Percentiles rank a stretch among this genome's conserved stretches.
phyloP scores from a whole-genome alignment of 1,140 invertebrate species.

The Heterodera carotae region DNA sequence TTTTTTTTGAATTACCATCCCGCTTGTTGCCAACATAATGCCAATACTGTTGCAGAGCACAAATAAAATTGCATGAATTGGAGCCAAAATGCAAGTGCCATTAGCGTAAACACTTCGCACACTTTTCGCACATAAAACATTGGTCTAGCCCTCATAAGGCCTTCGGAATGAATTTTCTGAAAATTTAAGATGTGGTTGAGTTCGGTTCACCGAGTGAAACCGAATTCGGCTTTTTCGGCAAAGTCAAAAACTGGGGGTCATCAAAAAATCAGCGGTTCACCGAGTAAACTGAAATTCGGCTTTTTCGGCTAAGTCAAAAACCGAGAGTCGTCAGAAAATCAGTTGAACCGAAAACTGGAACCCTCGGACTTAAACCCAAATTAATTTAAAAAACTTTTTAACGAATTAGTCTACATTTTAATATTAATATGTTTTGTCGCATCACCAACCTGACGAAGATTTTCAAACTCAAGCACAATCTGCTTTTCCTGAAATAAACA shows the following conservation, averaged over 20 bases:
- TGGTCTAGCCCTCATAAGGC: constrained; percentile 55
- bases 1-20: too few relatives aligned
- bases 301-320: too few relatives aligned
- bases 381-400: too few relatives aligned
- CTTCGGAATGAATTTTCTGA: constrained; percentile 50
- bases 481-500: constrained; percentile 56
- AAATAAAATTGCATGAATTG: constrained; percentile 59
- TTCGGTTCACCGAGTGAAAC: too few relatives aligned
- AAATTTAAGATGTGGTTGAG: constrained; percentile 1
- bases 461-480: constrained; percentile 61
- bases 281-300: too few relatives aligned
- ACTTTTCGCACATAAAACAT: constrained; percentile 51
- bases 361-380: too few relatives aligned
- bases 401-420: too few relatives aligned
- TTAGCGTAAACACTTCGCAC: constrained; percentile 42
- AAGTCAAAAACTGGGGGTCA: too few relatives aligned
- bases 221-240: neutral
- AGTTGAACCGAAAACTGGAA: too few relatives aligned
- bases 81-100: constrained; percentile 56
- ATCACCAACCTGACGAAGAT: constrained; percentile 45
- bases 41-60: constrained; percentile 55
- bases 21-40: constrained; percentile 62
- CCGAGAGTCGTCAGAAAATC: too few relatives aligned
- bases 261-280: too few relatives aligned
- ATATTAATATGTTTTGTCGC: neutral